These are phyloP conservation scores for Alectoris magna DNA, from an alignment of 2,797 vertebrate species.

Conservation along the genomic window DNA sequence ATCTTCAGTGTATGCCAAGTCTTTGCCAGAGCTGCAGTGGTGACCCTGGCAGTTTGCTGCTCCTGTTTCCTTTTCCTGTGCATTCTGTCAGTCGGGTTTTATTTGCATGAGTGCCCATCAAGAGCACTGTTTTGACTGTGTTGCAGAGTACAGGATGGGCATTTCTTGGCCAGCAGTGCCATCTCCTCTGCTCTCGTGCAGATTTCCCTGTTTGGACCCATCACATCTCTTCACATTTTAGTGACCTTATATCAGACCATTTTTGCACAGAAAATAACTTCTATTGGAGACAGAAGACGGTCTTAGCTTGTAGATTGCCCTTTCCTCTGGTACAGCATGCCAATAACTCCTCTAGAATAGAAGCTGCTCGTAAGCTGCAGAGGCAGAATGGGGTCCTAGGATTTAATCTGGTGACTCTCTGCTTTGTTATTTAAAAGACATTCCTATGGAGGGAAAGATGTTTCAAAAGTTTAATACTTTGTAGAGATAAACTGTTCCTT, in stretches of 20 bases:
- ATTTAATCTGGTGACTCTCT: conserved; percentile 31
- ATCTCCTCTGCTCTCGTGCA: neutral
- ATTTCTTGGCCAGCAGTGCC: neutral
- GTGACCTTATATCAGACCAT: neutral
- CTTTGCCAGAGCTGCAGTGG: neutral
- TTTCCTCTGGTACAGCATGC: neutral
- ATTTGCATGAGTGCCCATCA: accelerated
- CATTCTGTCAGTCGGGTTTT: neutral
- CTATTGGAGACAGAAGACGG: neutral
- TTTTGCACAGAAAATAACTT: conserved; percentile 45
- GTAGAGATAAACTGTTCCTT: conserved; percentile 65
- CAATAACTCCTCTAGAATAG: neutral
- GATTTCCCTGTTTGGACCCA: neutral
- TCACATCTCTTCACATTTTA: conserved; percentile 4
- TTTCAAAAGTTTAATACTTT: conserved; percentile 52
- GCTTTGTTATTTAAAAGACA: conserved; percentile 44
- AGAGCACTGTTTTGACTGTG: neutral
- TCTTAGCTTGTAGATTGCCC: conserved; percentile 20
- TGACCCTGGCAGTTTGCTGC: neutral
- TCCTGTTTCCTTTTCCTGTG: neutral
- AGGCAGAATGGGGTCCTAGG: neutral
- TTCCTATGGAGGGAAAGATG: conserved; percentile 9
- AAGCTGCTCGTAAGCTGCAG: neutral
- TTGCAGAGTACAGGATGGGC: neutral
- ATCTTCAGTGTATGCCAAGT: neutral